phyloP scores from a whole-genome alignment of 2,113 vertebrate species.

The Gasterosteus aculeatus region DNA sequence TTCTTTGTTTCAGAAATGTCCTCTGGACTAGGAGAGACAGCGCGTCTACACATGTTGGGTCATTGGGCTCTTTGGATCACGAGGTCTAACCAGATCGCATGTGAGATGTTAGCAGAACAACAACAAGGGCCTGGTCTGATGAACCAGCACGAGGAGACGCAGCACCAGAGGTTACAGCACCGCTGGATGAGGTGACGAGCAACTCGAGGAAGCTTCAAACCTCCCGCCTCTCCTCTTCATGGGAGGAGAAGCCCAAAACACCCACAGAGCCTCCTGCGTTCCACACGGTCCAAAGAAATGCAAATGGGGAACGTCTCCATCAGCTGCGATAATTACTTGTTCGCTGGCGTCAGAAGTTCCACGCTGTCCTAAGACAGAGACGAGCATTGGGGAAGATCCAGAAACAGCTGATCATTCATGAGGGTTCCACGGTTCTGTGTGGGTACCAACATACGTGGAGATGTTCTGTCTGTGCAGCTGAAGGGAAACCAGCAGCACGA shows the following conservation, averaged over 20 bases:
- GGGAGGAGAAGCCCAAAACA: neutral
- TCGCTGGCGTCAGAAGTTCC: neutral
- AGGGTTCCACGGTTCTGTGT: neutral
- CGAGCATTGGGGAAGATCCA: neutral
- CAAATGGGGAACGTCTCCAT: too few species aligned
- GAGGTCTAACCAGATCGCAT: neutral
- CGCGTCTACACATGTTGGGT: neutral
- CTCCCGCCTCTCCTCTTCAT: neutral
- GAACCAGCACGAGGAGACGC: neutral
- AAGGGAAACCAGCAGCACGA: neutral
- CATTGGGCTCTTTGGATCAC: neutral
- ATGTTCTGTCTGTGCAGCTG: too few species aligned
- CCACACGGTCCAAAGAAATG: too few species aligned
- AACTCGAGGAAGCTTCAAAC: neutral
- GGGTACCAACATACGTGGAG: neutral
- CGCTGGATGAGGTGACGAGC: slow-evolving; percentile 17
- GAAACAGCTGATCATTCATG: neutral
- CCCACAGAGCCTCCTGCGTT: slow-evolving; percentile 9
- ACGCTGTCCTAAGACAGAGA: neutral
- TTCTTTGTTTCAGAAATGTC: neutral
- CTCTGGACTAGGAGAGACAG: neutral
- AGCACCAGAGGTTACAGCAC: neutral
- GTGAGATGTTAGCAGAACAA: neutral
- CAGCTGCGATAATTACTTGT: too few species aligned
- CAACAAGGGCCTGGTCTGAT: neutral